These are phyloP conservation scores for Prunella himalayana DNA, from an alignment of 2,113 vertebrate genomes.

Conservation along the genomic window DNA sequence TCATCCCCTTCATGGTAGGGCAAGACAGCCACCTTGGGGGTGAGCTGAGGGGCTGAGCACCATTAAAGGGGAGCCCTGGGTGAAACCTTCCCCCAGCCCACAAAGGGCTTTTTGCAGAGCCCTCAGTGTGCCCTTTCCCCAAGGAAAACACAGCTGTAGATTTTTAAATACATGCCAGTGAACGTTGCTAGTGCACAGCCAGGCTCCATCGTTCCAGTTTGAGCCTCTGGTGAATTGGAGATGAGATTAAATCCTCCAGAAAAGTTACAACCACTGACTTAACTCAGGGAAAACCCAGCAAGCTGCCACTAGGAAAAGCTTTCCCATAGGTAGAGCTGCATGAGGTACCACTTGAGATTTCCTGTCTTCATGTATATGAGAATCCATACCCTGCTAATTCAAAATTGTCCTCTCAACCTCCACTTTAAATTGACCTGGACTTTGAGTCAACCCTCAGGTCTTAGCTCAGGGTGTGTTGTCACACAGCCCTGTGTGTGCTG, in stretches of 20 bases:
- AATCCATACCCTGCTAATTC: fast-evolving
- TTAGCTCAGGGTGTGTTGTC: neutral
- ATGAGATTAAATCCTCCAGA: neutral
- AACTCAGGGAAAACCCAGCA: neutral
- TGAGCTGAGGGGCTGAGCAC: neutral
- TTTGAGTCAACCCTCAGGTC: neutral
- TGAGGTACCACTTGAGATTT: too few relatives aligned
- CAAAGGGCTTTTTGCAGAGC: neutral
- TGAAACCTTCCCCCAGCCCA: neutral
- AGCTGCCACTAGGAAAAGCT: neutral
- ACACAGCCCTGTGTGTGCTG: fast-evolving
- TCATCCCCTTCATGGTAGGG: fast-evolving
- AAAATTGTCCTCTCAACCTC: neutral
- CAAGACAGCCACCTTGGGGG: neutral
- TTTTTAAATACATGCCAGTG: neutral
- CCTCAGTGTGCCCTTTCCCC: neutral
- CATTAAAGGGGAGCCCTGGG: neutral
- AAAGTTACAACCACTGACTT: neutral
- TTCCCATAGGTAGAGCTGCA: neutral
- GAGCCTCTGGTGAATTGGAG: neutral
- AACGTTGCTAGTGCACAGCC: neutral
- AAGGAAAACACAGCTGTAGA: neutral
- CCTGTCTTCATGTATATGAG: too few relatives aligned
- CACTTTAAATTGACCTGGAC: neutral
- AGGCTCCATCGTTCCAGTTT: neutral